phyloP scores from a whole-genome alignment of 2,797 vertebrate species.

The Pseudomugil gertrudae region DNA sequence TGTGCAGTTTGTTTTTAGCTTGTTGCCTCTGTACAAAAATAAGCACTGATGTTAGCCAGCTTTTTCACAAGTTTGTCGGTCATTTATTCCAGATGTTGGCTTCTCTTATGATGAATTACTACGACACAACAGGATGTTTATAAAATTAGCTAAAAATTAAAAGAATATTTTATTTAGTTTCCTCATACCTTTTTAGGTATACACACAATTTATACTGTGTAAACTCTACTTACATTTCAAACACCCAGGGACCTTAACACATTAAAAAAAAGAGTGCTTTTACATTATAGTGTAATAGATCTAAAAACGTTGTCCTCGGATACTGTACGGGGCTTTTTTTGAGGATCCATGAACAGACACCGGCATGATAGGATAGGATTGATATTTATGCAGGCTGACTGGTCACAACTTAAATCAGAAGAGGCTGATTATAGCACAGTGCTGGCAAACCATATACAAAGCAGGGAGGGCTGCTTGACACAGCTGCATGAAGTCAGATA shows the following conservation, averaged over 20 bases:
- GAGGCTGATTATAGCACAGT: conserved; percentile 28
- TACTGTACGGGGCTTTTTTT: conserved; percentile 7
- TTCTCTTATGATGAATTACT: no score
- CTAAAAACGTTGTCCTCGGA: not conserved
- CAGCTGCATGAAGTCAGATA: conserved; percentile 62
- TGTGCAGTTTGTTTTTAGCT: conserved; percentile 11
- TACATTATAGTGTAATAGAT: conserved; percentile 18
- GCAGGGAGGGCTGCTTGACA: conserved; percentile 35
- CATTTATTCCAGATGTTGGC: not conserved
- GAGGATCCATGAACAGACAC: conserved; percentile 1
- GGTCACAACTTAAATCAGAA: conserved; percentile 22
- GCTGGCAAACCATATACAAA: conserved; percentile 37
- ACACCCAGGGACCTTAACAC: no score
- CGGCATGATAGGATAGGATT: not conserved
- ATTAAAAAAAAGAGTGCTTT: conserved; percentile 18
- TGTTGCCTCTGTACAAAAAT: conserved; percentile 12
- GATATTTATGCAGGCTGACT: not conserved
- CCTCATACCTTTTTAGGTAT: no score
- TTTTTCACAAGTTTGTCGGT: conserved; percentile 1
- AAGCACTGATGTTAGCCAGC: not conserved
- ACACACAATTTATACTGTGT: no score
- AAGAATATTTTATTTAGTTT: no score
- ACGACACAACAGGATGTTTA: no score
- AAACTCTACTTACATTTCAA: no score
- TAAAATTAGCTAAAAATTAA: no score